phyloP scores from a whole-genome alignment of 2,113 vertebrate genomes.

The Collichthys lucidus region DNA sequence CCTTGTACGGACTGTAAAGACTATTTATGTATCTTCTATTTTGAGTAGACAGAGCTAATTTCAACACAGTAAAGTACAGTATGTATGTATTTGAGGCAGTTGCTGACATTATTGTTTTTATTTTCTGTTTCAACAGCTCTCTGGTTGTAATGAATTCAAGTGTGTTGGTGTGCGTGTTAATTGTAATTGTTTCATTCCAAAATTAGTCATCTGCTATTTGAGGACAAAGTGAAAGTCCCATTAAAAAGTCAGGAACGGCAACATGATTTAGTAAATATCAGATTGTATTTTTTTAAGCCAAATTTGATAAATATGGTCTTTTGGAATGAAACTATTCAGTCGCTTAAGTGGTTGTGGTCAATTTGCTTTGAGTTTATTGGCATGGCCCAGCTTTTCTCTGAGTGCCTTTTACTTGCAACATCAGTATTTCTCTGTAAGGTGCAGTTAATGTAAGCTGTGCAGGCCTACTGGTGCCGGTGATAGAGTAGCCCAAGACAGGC shows the following conservation, averaged over 20 bases:
- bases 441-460: slow-evolving; percentile 54
- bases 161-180: slow-evolving; percentile 30
- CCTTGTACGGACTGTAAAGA: slow-evolving; percentile 62
- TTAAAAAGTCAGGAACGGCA: not conserved
- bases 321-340: slow-evolving; percentile 50
- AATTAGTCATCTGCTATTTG: slow-evolving; percentile 16
- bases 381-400: slow-evolving; percentile 63
- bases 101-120: not conserved
- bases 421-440: slow-evolving; percentile 55
- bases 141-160: slow-evolving; percentile 32
- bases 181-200: slow-evolving; percentile 54
- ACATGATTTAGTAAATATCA: not conserved
- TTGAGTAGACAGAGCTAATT: slow-evolving; percentile 36
- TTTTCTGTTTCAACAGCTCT: slow-evolving; percentile 19
- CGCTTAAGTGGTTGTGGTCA: slow-evolving; percentile 44
- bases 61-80: slow-evolving; percentile 13
- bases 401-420: slow-evolving; percentile 73
- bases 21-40: slow-evolving; percentile 61
- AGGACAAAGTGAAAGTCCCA: not conserved
- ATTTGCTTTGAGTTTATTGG: slow-evolving; percentile 46
- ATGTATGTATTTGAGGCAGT: slow-evolving; percentile 4
- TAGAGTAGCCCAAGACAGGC: slow-evolving; percentile 42
- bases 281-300: slow-evolving; percentile 27
- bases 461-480: slow-evolving; percentile 32
- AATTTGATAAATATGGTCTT: not conserved